Evolutionary conservation across 2,113 vertebrate genomes (phyloP), one percentile per base, ranked within the genome.

Genomic region (Podarcis cretensis): DNA sequence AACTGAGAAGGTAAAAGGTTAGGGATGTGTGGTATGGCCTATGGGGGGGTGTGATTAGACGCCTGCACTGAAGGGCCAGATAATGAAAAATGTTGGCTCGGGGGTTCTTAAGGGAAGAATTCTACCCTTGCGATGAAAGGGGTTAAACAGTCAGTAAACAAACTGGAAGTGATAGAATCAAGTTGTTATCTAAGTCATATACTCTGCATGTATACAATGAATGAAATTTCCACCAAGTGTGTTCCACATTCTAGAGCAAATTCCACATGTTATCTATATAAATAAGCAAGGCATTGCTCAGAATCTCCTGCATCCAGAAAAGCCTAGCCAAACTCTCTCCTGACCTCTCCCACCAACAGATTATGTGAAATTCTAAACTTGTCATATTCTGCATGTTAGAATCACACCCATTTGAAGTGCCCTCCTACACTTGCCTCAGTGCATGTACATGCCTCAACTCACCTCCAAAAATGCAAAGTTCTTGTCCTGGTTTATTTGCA

Each of bases 381-480:
- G n/a, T n/a, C 37, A 23, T 75, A 21, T 21, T 85, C 48, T 82
- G 7, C 21, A 82, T 79, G 23, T 54, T 57, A 3, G 57, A 82
- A 59, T 13, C 8, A 27, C 6, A 6, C 14, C 37, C 23, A 7
- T 35, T 6, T 57, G 69, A 35, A 5, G 5, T 25, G 18, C 13
- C 18, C 1, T 14, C 13, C 27, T 35, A 20, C 25, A 43, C 43
- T 43, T 43, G 43, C 43, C 43, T 43, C 43, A 43, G 7, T 43
- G 43, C 43, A 8, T 57, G 23, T 25, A 6, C 43, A 20, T 1
- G 4, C 54, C 69, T 74, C 43, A 1, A 35, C 96, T 86, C 73
- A 98, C 98, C 98, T 99, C 98, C 90, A 99, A 94, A 91, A 99
- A 99, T 90, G 98, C 98, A 96, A 99, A 98, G 89, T 99, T 99